Evolutionary conservation across 1,140 invertebrate genomes (phyloP).

Genomic region (Drosophila kanapiae): DNA sequence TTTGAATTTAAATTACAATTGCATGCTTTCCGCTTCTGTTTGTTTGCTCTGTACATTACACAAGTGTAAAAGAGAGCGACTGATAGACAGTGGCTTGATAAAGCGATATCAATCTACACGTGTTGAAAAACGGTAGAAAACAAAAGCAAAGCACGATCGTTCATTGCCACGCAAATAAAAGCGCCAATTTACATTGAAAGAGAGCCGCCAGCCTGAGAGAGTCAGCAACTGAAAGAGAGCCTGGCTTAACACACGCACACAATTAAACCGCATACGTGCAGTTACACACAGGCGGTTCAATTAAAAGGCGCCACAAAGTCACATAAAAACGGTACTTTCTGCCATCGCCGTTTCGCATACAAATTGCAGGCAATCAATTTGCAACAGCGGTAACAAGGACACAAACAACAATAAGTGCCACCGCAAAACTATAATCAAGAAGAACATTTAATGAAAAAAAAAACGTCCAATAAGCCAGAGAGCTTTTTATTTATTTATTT

Average conservation of each 20-base stretch:
- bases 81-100: slow-evolving; percentile 43
- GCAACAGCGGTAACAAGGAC: slow-evolving; percentile 31
- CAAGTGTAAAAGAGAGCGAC: slow-evolving; percentile 7
- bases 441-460: slow-evolving; percentile 48
- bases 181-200: slow-evolving; percentile 48
- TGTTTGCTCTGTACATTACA: slow-evolving; percentile 1
- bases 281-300: slow-evolving; percentile 36
- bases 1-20: background rate
- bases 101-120: slow-evolving; percentile 49
- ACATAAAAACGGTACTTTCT: slow-evolving; percentile 63
- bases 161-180: slow-evolving; percentile 65
- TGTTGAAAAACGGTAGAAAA: slow-evolving; percentile 27
- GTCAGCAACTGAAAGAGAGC: background rate
- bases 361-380: slow-evolving; percentile 80
- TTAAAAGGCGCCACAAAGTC: slow-evolving; percentile 66
- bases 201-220: slow-evolving; percentile 10
- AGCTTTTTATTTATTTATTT: slow-evolving; percentile 59
- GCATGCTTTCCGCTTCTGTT: background rate
- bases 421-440: slow-evolving; percentile 38
- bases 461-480: slow-evolving; percentile 46
- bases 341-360: slow-evolving; percentile 55
- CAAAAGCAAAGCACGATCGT: slow-evolving; percentile 49
- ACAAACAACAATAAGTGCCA: slow-evolving; percentile 32
- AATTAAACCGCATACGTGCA: background rate
- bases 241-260: slow-evolving; percentile 14